A percentile compares a stretch with the other conserved stretches of the same genome.
Conservation (phyloP, 2,797 vertebrate species). For the Lacerta agilis region DNA sequence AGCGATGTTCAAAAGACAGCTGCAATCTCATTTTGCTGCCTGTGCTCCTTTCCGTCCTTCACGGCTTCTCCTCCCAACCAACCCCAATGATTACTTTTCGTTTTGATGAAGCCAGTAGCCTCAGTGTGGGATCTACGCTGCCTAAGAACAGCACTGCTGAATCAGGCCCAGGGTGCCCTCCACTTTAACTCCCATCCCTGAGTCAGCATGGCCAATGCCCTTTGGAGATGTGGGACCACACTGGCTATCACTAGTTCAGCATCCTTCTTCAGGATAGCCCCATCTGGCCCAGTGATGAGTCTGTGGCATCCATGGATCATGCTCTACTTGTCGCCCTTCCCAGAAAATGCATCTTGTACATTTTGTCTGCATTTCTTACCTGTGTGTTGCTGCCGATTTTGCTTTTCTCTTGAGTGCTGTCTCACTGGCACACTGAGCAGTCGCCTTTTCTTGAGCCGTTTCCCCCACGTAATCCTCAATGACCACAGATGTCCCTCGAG, state of each 20-base stretch:
- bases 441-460: neutral
- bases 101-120: neutral
- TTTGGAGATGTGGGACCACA: no score
- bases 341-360: neutral
- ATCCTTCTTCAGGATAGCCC: neutral
- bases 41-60: neutral
- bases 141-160: neutral
- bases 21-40: neutral
- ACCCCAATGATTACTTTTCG: neutral
- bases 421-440: neutral
- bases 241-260: neutral
- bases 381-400: neutral
- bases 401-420: neutral
- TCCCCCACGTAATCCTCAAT: neutral
- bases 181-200: no score
- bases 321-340: neutral
- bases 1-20: neutral
- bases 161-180: neutral
- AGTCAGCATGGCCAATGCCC: no score
- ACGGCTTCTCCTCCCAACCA: neutral
- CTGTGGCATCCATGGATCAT: no score
- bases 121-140: no score
- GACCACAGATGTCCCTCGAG: neutral
- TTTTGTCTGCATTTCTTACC: neutral
- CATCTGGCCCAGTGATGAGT: no score